Base-by-base conservation (phyloP, 2,113 vertebrate genomes). In the Ivindomyrus marchei region DNA sequence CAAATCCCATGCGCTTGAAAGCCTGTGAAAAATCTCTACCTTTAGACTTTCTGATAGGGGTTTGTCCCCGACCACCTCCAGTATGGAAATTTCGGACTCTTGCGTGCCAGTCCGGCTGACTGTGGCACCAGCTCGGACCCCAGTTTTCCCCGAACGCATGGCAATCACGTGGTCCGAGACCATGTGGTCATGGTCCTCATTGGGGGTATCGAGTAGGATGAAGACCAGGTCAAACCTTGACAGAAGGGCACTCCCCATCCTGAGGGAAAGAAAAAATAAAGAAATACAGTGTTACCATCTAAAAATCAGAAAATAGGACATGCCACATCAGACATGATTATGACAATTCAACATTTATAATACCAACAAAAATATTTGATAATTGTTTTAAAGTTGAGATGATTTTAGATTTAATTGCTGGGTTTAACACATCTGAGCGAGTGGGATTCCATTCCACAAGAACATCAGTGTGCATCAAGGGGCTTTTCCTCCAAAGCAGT, bases 211-310 rank as follows among this genome's bases (percentile, higher is more conserved):
- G 94, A 99, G 93, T 91, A 99, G 95, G 92, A 99, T 98, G 94
- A 99, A 99, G 85, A 99, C 97, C 19, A 99, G 95, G 74, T 99
- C 98, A 89, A 99, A 99, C 52, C 98, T 97, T 0, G 98, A 99
- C 47, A 99, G 95, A 2, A 99, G 95, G 10, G 98, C 97, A 24
- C 98, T 98, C 62, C 98, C 97, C 98, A 99, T 98, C 93, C 98
- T 99, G 90, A 0, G 93, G 42, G 47, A 50, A 86, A 5, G n/a
- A 27, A 6, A 80, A 87, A 9, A 86, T 15, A 42, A 36, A 8
- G 6, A 80, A 9, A 83, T 31, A 45, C 15, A 80, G 19, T 56
- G 56, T 9, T n/a, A 9, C 56, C 56, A 62, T 62, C 24, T 62
- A 62, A 62, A 62, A n/a, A 83, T 17, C 77, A 83, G 19, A 83